Base-by-base conservation (phyloP, 2,113 vertebrate species). In the Gnathonemus longibarbis region DNA sequence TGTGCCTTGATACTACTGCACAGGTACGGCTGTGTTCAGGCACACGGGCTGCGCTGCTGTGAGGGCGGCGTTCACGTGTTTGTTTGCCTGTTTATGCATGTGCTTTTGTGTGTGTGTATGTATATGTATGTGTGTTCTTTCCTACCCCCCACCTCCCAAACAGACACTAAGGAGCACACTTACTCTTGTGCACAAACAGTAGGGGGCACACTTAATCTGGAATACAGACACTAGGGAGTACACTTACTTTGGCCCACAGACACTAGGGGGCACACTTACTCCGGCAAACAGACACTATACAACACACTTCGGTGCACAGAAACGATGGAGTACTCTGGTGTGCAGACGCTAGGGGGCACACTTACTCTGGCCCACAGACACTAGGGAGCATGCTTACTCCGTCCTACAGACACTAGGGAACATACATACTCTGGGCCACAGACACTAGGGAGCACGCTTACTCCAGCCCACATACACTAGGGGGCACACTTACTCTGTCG, bases 81-180 rank as follows among this genome's bases (percentile, higher is more conserved):
- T n/a, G 66, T 45, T 21, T 42, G 66, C 24, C 31, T 80, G 89
- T 49, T 48, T 27, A 58, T 42, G 39, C 70, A 80, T 5, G 87
- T 90, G 8, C 50, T 70, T 90, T 7, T 88, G 53, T 88, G 52
- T 88, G 39, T 24, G 19, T 58, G 53, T 56, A 1, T 52, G 50
- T 52, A 10, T 53, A 13, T 46, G 3, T 53, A 17, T 50, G 13
- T 87, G 85, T 52, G 27, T 53, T 35, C 15, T 35, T 87, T 56
- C 50, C 6, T 24, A 62, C 24, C 24, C 24, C 58, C 6, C 1
- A 1, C 53, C 19, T 24, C 53, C 53, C 11, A 50, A 50, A 90
- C 84, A 89, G 89, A 91, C 84, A 90, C 95, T 95, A 96, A 95
- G 93, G 95, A 95, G 95, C 96, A 96, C 92, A 95, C 94, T 95